These are phyloP conservation scores for Lacerta viridis DNA, from an alignment of 2,797 vertebrate species.

Conservation along the genomic window DNA sequence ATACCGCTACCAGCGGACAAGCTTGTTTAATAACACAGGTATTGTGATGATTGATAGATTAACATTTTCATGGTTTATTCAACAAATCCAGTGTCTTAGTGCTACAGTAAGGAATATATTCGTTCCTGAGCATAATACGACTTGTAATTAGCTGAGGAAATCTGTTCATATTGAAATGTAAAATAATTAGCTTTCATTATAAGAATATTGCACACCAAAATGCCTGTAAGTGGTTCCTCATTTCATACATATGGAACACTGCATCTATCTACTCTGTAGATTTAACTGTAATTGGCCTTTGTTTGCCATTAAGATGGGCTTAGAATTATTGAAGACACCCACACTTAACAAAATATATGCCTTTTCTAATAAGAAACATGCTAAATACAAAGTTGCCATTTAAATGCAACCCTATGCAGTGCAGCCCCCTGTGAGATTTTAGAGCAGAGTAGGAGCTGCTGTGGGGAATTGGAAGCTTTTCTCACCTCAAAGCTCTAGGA, in stretches of 20 bases:
- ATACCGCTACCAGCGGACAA: accelerated
- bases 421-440: neutral
- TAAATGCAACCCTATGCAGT: neutral
- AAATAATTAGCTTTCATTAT: neutral
- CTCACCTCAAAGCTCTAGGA: neutral
- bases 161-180: neutral
- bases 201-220: neutral
- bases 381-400: neutral
- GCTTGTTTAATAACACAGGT: slow-evolving; percentile 18
- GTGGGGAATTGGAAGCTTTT: neutral
- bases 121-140: neutral
- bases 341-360: no score
- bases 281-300: neutral
- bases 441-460: neutral
- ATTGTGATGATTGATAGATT: neutral
- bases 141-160: neutral
- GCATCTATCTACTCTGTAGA: neutral
- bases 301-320: neutral
- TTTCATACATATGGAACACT: neutral
- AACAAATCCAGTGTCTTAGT: neutral
- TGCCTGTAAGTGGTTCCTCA: neutral
- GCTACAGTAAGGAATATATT: neutral
- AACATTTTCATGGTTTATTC: slow-evolving; percentile 9
- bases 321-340: neutral
- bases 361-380: neutral